Evolutionary conservation across 2,113 vertebrate species (phyloP).

Genomic region (Scalopus aquaticus): DNA sequence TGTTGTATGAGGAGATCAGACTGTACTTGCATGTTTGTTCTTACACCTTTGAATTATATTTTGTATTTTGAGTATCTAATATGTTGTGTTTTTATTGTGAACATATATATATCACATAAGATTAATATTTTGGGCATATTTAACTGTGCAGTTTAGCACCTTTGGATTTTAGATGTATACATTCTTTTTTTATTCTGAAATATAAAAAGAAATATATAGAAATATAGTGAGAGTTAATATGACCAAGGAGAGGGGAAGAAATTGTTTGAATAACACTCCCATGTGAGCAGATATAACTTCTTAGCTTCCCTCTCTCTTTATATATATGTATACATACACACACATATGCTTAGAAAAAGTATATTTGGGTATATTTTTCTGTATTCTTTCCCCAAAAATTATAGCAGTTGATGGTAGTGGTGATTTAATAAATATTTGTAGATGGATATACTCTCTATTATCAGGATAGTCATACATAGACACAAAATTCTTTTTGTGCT

Average conservation of each 20-base stretch:
- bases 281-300: constrained; percentile 70
- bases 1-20: neutral
- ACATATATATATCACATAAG: no score
- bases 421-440: neutral
- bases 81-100: no score
- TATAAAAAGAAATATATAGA: no score
- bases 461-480: neutral
- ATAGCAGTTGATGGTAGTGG: neutral
- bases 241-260: constrained; percentile 64
- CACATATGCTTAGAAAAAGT: neutral
- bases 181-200: constrained; percentile 52
- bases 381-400: neutral
- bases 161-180: constrained; percentile 53
- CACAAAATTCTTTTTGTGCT: neutral
- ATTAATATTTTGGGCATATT: no score
- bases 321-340: no score
- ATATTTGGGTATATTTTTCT: neutral
- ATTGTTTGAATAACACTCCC: constrained; percentile 74
- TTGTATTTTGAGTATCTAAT: no score
- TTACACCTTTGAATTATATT: neutral
- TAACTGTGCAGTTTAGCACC: no score
- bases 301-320: constrained; percentile 66
- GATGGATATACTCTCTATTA: neutral
- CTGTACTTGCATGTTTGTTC: neutral
- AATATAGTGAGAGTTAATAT: constrained; percentile 31